Percentiles rank a stretch among this genome's conserved stretches.
Evolutionary conservation across 2,888 invertebrate genomes (phyloP).

Genomic region (Flabesymbios commensalis): DNA sequence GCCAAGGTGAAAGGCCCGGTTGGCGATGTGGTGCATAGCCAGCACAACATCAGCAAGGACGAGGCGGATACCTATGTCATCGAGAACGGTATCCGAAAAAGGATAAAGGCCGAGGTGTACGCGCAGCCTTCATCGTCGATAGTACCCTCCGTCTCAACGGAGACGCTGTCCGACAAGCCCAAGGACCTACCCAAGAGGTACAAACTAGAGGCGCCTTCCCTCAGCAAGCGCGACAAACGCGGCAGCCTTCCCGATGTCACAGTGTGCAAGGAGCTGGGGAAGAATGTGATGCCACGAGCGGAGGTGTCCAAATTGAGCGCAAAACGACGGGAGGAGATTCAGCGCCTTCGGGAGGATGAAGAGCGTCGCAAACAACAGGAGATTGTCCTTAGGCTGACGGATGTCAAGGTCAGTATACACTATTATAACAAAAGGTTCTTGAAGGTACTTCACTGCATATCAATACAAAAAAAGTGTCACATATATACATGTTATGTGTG

Average conservation of each 20-base stretch:
- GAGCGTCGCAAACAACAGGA: slow-evolving; percentile 56
- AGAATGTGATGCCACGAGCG: slow-evolving; percentile 86
- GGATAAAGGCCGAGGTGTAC: slow-evolving; percentile 50
- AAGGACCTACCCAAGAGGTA: slow-evolving; percentile 67
- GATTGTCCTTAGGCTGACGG: slow-evolving; percentile 56
- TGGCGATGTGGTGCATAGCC: slow-evolving; percentile 17
- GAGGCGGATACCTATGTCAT: slow-evolving; percentile 57
- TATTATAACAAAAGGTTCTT: no score
- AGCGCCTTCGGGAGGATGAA: slow-evolving; percentile 76
- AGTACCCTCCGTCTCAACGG: not conserved
- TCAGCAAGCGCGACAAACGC: slow-evolving; percentile 35
- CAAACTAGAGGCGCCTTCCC: slow-evolving; percentile 68
- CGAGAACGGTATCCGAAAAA: slow-evolving; percentile 59
- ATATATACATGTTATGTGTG: no score
- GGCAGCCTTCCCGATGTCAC: slow-evolving; percentile 90
- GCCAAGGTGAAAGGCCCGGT: not conserved
- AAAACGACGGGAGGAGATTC: slow-evolving; percentile 90
- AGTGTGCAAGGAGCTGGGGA: slow-evolving; percentile 69
- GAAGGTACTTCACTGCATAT: no score
- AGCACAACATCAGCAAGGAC: slow-evolving; percentile 27
- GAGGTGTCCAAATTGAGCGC: slow-evolving; percentile 94
- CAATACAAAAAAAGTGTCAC: no score
- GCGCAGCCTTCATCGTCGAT: slow-evolving; percentile 13
- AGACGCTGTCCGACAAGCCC: slow-evolving; percentile 62
- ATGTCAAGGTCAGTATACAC: slow-evolving; percentile 56